Conservation (phyloP, 2,113 vertebrate genomes). For the Oreochromis niloticus region DNA sequence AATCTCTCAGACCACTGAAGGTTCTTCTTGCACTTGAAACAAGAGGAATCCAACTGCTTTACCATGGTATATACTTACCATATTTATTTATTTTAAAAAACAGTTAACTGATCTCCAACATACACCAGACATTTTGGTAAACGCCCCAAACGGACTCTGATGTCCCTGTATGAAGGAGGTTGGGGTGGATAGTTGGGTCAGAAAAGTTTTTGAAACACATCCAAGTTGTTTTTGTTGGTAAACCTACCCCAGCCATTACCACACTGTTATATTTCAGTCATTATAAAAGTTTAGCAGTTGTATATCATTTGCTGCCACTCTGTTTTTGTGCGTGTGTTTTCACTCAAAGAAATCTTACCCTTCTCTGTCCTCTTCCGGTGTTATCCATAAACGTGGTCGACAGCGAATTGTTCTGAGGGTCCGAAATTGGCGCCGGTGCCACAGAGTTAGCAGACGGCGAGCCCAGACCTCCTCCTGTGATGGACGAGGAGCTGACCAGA, state of each 20-base stretch:
- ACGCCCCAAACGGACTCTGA: no score
- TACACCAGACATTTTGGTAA: no score
- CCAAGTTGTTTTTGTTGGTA: no score
- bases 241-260: no score
- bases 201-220: no score
- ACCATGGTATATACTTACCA: background rate
- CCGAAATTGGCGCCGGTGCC: constrained; percentile 10
- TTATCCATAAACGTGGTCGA: constrained; percentile 56
- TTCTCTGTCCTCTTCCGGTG: constrained; percentile 69
- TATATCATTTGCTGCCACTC: background rate
- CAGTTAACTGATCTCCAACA: no score
- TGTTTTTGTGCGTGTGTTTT: background rate
- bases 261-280: no score
- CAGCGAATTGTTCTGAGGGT: constrained; percentile 54
- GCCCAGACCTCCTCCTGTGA: background rate
- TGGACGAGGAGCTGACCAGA: background rate
- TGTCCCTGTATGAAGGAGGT: no score
- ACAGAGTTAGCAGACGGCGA: constrained; percentile 28
- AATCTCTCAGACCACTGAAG: background rate
- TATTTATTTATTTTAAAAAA: no score
- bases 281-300: no score
- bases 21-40: background rate
- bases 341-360: constrained; percentile 66
- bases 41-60: background rate
- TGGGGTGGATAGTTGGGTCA: no score